phyloP scores from a whole-genome alignment of 2,888 invertebrate species.

The Polia nebulosa region DNA sequence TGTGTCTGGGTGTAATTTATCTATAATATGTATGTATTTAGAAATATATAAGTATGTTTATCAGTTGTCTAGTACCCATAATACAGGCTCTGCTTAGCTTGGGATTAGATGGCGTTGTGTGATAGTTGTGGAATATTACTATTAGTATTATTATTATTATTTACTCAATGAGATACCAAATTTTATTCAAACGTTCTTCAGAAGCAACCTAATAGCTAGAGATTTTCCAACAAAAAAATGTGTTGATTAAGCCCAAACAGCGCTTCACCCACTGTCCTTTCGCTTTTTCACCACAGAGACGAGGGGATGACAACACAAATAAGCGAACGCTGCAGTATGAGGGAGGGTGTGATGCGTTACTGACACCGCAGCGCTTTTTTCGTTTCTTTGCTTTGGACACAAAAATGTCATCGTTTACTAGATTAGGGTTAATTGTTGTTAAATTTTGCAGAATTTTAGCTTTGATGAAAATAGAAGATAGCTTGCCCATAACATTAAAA shows the following conservation, averaged over 20 bases:
- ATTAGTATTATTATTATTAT: no score
- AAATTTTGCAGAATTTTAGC: not conserved
- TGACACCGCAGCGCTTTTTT: slow-evolving; percentile 5
- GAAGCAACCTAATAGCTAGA: no score
- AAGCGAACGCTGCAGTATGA: slow-evolving; percentile 20
- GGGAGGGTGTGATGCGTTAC: not conserved
- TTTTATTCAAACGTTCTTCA: no score
- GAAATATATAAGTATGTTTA: no score
- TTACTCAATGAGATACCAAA: no score
- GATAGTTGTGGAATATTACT: no score
- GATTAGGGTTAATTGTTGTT: not conserved
- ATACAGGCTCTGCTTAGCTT: no score
- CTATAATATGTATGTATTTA: no score
- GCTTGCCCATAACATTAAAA: not conserved
- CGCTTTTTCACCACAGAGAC: slow-evolving; percentile 11
- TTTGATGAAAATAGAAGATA: not conserved
- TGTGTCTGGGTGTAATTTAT: no score
- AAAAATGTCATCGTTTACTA: not conserved
- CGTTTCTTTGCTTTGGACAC: slow-evolving; percentile 8
- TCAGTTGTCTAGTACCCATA: no score
- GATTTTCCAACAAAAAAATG: not conserved
- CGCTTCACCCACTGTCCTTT: not conserved
- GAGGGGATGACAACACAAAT: slow-evolving; percentile 23
- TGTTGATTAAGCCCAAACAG: not conserved
- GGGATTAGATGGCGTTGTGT: no score